Evolutionary conservation across 2,113 vertebrate genomes (phyloP), one percentile per base, ranked within the genome.

Genomic region (Cebus imitator): DNA sequence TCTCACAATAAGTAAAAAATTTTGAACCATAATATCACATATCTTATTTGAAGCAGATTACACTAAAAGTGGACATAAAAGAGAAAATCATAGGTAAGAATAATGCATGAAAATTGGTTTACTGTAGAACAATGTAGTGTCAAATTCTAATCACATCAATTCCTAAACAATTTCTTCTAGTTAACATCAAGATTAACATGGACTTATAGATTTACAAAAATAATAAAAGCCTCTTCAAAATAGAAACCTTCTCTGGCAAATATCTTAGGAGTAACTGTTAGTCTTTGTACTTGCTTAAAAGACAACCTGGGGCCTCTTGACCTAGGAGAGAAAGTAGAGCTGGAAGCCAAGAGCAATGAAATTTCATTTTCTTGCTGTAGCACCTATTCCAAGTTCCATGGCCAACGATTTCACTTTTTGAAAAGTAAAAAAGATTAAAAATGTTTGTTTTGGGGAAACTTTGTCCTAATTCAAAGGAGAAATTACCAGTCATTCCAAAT

Each of bases 31-130:
- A 88, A 87, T 64, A 50, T 64, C 73, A 40, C 1, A 37, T 4
- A 43, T 87, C 27, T 58, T 57, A 96, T 35, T n/a, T 92, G n/a
- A 94, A 90, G 10, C 84, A 95, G 20, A 79, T 17, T 79, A 78
- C 12, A 21, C 8, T 66, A 91, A 55, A 96, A 55, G 17, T 91
- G 21, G 66, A 32, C 25, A 90, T 64, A 40, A 70, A 88, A 66
- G 16, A 83, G 0, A 85, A 10, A 58, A 93, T 70, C 9, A 73
- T 17, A 90, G 57, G 10, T 66, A 64, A 90, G 10, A 55, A 87
- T 72, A 93, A 83, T 50, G 2, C 9, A 81, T 66, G 25, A 91
- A 91, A 85, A 91, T 88, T 84, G 58, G 23, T 58, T 78, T 52
- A 87, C 17, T 66, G 8, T 72, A 91, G 58, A 32, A 80, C 23